Conservation (phyloP, 2,113 vertebrate species). For the Hemicordylus capensis region DNA sequence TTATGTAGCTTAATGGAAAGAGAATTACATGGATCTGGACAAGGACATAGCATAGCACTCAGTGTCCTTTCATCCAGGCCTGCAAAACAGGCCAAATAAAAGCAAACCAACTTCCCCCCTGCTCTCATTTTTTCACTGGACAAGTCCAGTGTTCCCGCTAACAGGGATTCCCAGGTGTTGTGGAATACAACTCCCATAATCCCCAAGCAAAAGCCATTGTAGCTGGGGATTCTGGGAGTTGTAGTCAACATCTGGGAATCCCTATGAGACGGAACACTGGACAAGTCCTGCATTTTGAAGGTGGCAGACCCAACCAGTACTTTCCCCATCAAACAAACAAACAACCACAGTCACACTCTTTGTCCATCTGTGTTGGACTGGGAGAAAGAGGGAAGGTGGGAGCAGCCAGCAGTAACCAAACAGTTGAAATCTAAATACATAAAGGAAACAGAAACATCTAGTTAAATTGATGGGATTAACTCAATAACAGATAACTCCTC, state of each 20-base stretch:
- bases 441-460: neutral
- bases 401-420: neutral
- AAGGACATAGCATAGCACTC: neutral
- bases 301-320: neutral
- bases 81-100: neutral
- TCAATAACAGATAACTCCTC: neutral
- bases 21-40: neutral
- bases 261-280: too few species aligned
- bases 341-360: too few species aligned
- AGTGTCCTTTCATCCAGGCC: neutral
- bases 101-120: neutral
- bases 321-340: neutral
- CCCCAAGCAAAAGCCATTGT: too few species aligned
- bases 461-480: neutral
- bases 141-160: too few species aligned
- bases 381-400: neutral
- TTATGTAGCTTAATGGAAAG: neutral
- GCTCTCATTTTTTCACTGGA: neutral
- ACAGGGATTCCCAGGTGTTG: too few species aligned
- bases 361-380: neutral
- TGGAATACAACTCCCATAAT: too few species aligned
- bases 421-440: neutral
- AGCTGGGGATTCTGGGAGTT: too few species aligned
- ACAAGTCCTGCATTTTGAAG: too few species aligned
- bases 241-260: too few species aligned